Evolutionary conservation across 2,113 vertebrate species (phyloP).

Genomic region (Dissostichus mawsoni): DNA sequence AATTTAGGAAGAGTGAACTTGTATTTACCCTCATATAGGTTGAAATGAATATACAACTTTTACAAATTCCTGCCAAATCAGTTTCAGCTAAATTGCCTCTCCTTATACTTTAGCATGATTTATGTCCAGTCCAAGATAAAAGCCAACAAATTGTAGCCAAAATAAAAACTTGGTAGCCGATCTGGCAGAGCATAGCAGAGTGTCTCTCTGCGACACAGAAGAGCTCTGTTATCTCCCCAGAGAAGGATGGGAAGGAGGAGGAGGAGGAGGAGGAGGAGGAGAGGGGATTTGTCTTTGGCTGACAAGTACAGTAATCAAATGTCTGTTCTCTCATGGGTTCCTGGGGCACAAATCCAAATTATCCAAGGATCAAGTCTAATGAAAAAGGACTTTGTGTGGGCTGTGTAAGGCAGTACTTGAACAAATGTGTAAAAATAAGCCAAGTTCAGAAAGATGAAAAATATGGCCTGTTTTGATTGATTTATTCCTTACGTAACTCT

Average conservation of each 20-base stretch:
- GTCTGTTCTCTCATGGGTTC: conserved; percentile 56
- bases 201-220: conserved; percentile 42
- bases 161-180: conserved; percentile 24
- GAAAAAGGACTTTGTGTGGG: conserved; percentile 58
- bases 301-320: conserved; percentile 73
- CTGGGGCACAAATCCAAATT: conserved; percentile 57
- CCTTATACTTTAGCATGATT: neutral
- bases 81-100: neutral
- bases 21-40: too few species aligned
- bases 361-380: conserved; percentile 53
- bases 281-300: conserved; percentile 48
- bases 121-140: conserved; percentile 5
- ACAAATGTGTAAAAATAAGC: conserved; percentile 38
- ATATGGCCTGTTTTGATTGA: neutral
- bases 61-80: too few species aligned
- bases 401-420: conserved; percentile 23
- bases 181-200: conserved; percentile 29
- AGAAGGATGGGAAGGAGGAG: conserved; percentile 36
- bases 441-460: conserved; percentile 10
- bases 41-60: too few species aligned
- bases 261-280: neutral
- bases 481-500: conserved; percentile 7
- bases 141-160: neutral
- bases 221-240: conserved; percentile 63
- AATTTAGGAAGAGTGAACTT: neutral